Base-by-base conservation (phyloP, 2,888 invertebrate species). In the Brachypalpus laphriformis region DNA sequence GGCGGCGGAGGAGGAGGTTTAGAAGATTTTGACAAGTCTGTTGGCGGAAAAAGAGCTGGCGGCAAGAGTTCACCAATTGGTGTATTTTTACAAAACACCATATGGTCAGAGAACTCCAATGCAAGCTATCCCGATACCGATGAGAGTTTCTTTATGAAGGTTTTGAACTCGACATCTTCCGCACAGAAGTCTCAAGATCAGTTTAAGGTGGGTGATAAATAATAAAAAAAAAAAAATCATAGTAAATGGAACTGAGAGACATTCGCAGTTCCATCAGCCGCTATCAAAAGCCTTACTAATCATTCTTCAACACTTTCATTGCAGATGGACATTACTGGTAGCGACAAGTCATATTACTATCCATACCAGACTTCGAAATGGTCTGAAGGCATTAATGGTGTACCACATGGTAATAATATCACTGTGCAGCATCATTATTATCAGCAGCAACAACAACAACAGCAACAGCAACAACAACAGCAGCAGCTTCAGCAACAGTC, bases 51-150 rank as follows among this genome's bases (percentile, higher is more conserved):
- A 47, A 56, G 71, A 59, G 54, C 83, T 45, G 83, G 81, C 11
- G 87, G 77, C 40, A 85, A 85, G 54, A 74, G 74, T 61, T 88
- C 88, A n/a, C 89, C 90, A 28, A 83, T 88, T 85, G 93, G 93
- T 68, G 93, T 93, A 31, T 93, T 93, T 87, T 91, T 93, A 72
- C 93, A 92, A 51, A 93, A 92, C 88, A 93, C 93, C 7, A 93
- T 94, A 88, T 94, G 94, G 93, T 93, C 93, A 9, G 90, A 93
- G 82, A 88, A 88, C 82, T 83, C 87, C 2, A 83, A 87, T 25
- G 70, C 75, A 14, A 87, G 87, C 71, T 87, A 88, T 45, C 88
- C 89, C 22, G 89, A 90, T 49, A 90, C 91, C 28, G 87, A 88
- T 82, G 89, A 90, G 47, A 89, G 89, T 77, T 90, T 90, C 51